phyloP scores from a whole-genome alignment of 1,140 invertebrate genomes.

The Helicorthomorpha holstii region DNA sequence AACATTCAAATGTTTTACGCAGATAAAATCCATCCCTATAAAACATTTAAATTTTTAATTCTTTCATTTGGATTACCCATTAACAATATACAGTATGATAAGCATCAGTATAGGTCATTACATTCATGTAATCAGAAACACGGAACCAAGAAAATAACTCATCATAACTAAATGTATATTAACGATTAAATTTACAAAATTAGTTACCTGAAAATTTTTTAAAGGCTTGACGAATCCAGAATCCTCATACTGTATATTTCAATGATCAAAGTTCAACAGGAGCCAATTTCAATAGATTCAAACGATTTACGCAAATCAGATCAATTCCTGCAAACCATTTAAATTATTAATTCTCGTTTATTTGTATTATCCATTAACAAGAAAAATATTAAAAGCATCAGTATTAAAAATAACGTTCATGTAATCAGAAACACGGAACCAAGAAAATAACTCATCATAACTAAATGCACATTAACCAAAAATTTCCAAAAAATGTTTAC shows the following conservation, averaged over 20 bases:
- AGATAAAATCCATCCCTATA: no score
- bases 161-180: background rate
- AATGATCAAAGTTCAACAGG: no score
- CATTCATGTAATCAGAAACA: conserved; percentile 59
- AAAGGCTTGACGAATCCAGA: conserved; percentile 86
- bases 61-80: conserved; percentile 56
- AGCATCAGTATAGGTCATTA: conserved; percentile 79
- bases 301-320: conserved; percentile 72
- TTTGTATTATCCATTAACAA: conserved; percentile 83
- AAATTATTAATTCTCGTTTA: conserved; percentile 39
- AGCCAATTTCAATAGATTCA: conserved; percentile 90
- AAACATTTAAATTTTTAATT: no score
- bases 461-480: background rate
- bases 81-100: conserved; percentile 92
- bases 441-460: background rate
- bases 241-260: no score
- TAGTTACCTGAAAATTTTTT: conserved; percentile 75
- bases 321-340: no score
- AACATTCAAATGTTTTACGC: no score
- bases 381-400: conserved; percentile 86
- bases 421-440: conserved; percentile 37
- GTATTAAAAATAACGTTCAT: conserved; percentile 78
- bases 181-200: background rate
- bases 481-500: conserved; percentile 23
- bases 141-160: background rate